Percentiles rank a stretch among this genome's conserved stretches.
These are phyloP conservation scores for Planiliza haematocheilus DNA, from an alignment of 2,113 vertebrate species.

Conservation along the genomic window DNA sequence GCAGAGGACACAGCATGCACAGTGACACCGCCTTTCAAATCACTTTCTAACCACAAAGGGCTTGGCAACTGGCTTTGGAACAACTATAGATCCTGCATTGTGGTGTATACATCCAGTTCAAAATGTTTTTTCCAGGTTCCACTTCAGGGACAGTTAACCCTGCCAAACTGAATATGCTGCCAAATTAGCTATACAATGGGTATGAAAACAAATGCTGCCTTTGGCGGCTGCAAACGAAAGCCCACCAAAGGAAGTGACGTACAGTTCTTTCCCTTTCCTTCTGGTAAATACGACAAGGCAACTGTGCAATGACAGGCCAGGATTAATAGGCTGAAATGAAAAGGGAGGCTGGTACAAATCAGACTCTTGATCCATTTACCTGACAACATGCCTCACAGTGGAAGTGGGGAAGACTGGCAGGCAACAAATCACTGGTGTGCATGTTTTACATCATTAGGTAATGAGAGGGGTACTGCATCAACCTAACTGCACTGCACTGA, in stretches of 20 bases:
- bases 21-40: background rate
- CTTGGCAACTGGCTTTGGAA: background rate
- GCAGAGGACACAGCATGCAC: background rate
- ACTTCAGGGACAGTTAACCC: constrained; percentile 27
- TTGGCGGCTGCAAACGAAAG: constrained; percentile 31
- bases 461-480: constrained; percentile 34
- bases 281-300: constrained; percentile 58
- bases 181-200: constrained; percentile 60
- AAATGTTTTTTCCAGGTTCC: constrained; percentile 56
- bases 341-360: constrained; percentile 70
- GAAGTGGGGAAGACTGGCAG: constrained; percentile 50
- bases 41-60: background rate
- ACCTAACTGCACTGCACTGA: background rate
- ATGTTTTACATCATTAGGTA: constrained; percentile 67
- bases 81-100: background rate
- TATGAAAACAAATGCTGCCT: constrained; percentile 29
- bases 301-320: constrained; percentile 41
- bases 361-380: constrained; percentile 69
- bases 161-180: constrained; percentile 53
- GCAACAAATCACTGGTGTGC: constrained; percentile 55
- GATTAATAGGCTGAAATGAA: constrained; percentile 69
- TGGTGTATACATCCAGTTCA: constrained; percentile 42
- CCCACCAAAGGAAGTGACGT: constrained; percentile 58
- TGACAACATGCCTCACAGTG: constrained; percentile 58
- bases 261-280: constrained; percentile 56